Evolutionary conservation across 2,888 invertebrate genomes (phyloP).

Genomic region (Stenchaetothrips biformis): DNA sequence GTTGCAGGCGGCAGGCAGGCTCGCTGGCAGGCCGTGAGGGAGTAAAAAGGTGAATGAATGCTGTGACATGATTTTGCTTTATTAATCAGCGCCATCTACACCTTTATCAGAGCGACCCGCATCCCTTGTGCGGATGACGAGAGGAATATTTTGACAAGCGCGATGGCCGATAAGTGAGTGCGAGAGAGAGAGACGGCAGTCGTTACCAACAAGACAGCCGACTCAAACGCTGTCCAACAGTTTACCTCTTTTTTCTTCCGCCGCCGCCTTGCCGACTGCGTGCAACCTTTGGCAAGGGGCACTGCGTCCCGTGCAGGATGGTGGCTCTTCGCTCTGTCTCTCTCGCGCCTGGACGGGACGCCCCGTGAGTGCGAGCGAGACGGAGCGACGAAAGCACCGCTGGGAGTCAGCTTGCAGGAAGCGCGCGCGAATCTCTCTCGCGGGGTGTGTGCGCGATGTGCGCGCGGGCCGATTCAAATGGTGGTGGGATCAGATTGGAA

Average conservation of each 20-base stretch:
- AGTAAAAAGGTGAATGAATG: background rate
- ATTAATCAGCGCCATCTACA: conserved; percentile 21
- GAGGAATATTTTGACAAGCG: conserved; percentile 18
- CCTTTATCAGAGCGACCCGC: conserved; percentile 6
- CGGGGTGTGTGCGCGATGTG: background rate
- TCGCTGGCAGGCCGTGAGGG: no score
- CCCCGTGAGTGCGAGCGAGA: background rate
- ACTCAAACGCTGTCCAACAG: no score
- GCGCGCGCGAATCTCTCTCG: background rate
- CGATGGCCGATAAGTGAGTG: conserved; percentile 4
- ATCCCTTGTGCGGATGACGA: background rate
- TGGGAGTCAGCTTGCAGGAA: background rate
- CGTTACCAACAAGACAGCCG: background rate
- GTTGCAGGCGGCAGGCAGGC: no score
- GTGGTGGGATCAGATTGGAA: conserved; percentile 3
- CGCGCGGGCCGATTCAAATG: background rate
- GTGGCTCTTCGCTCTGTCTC: background rate
- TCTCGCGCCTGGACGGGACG: background rate
- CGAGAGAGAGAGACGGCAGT: background rate
- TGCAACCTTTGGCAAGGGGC: no score
- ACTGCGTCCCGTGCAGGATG: background rate
- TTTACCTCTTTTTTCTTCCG: no score
- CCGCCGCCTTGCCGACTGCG: no score
- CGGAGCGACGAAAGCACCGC: background rate
- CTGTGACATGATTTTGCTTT: conserved; percentile 14